Percentiles rank a stretch among this genome's conserved stretches.
phyloP scores from a whole-genome alignment of 2,888 invertebrate species.

The Euproctis similis region DNA sequence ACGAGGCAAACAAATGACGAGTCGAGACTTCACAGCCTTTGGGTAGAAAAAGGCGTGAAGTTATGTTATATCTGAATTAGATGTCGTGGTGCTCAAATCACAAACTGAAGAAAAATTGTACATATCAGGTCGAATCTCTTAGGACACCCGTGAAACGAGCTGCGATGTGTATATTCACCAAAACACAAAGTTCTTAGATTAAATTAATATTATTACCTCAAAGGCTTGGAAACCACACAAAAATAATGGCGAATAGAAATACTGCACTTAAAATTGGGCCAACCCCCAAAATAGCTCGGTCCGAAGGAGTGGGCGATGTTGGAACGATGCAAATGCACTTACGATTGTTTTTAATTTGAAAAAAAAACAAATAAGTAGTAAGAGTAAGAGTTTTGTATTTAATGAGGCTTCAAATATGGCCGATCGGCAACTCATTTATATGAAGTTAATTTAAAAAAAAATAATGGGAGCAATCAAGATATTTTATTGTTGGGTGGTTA shows the following conservation, averaged over 20 bases:
- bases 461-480: slow-evolving; percentile 12
- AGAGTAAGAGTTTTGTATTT: slow-evolving; percentile 43
- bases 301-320: slow-evolving; percentile 65
- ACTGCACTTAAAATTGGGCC: slow-evolving; percentile 25
- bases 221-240: neutral
- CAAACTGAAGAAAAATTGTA: too few species aligned
- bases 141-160: too few species aligned
- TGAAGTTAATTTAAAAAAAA: slow-evolving; percentile 11
- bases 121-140: too few species aligned
- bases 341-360: slow-evolving; percentile 67
- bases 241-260: neutral
- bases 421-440: slow-evolving; percentile 34
- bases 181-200: too few species aligned
- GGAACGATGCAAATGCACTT: slow-evolving; percentile 60
- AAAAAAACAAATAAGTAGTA: slow-evolving; percentile 41
- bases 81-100: too few species aligned
- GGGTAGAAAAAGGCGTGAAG: too few species aligned
- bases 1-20: too few species aligned
- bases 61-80: too few species aligned
- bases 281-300: slow-evolving; percentile 40
- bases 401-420: slow-evolving; percentile 51
- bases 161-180: too few species aligned
- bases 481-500: slow-evolving; percentile 14
- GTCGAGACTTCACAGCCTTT: too few species aligned
- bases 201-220: too few species aligned